Conservation (phyloP, 2,113 vertebrate species). For the Sylvilagus bachmani region DNA sequence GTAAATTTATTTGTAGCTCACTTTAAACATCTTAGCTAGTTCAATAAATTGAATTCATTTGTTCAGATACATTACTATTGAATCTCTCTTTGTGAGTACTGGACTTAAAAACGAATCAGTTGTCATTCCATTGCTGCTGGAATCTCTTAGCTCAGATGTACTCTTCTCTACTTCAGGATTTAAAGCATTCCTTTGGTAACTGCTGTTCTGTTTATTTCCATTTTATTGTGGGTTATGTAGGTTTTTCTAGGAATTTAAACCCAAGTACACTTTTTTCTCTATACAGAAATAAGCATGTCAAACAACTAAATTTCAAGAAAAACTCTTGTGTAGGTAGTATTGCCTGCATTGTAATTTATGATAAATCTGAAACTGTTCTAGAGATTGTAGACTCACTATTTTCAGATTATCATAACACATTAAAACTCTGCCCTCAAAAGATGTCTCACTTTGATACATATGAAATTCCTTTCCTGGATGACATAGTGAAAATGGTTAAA, state of each 20-base stretch:
- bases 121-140: not conserved
- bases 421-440: not conserved
- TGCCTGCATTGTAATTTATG: constrained; percentile 9
- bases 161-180: not conserved
- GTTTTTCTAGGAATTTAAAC: not conserved
- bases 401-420: not conserved
- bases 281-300: not conserved
- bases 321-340: constrained; percentile 9
- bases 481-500: constrained; percentile 50
- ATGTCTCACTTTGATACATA: constrained; percentile 11
- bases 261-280: not conserved
- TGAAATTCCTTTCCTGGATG: constrained; percentile 43
- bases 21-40: not conserved
- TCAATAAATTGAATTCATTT: not conserved
- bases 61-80: not conserved
- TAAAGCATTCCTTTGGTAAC: not conserved
- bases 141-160: not conserved
- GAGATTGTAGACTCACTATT: constrained; percentile 2
- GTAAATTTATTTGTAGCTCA: constrained; percentile 9
- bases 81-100: not conserved
- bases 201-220: constrained; percentile 33
- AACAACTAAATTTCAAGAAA: constrained; percentile 12
- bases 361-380: constrained; percentile 1
- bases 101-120: not conserved
- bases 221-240: not conserved